Percentiles rank a stretch among this genome's conserved stretches.
These are phyloP conservation scores for Dromaius novaehollandiae DNA, from an alignment of 2,113 vertebrate genomes.

Conservation along the genomic window DNA sequence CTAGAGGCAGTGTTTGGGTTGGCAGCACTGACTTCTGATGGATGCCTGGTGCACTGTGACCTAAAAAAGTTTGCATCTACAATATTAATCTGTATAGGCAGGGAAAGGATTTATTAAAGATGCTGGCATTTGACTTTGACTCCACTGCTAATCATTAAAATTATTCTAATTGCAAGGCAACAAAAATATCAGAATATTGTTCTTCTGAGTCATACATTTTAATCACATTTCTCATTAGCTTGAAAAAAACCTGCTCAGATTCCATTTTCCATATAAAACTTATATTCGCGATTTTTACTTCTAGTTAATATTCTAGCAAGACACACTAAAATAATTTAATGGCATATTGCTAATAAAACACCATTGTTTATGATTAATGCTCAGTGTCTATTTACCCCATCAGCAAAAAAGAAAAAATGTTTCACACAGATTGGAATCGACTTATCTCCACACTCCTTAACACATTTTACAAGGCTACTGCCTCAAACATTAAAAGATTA, in stretches of 20 bases:
- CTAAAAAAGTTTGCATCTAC: constrained; percentile 90
- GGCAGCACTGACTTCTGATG: constrained; percentile 89
- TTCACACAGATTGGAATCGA: constrained; percentile 58
- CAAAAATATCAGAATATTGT: constrained; percentile 78
- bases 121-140: constrained; percentile 84
- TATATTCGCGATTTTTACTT: constrained; percentile 67
- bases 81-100: constrained; percentile 86
- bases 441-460: constrained; percentile 25
- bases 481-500: constrained; percentile 48
- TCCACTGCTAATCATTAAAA: constrained; percentile 82
- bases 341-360: constrained; percentile 63
- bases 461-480: constrained; percentile 51
- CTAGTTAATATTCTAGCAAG: constrained; percentile 74
- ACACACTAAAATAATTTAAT: constrained; percentile 69
- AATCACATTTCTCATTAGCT: constrained; percentile 84
- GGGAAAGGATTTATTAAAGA: constrained; percentile 87
- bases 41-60: constrained; percentile 90
- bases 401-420: constrained; percentile 46
- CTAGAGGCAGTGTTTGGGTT: constrained; percentile 90
- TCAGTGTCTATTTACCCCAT: constrained; percentile 66
- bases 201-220: constrained; percentile 85
- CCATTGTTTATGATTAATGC: constrained; percentile 64
- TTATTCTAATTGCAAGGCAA: constrained; percentile 83
- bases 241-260: constrained; percentile 67
- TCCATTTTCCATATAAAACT: constrained; percentile 73